A percentile compares a stretch with the other conserved stretches of the same genome.
phyloP scores from a whole-genome alignment of 2,797 vertebrate genomes.

The Enteromius radiatus region DNA sequence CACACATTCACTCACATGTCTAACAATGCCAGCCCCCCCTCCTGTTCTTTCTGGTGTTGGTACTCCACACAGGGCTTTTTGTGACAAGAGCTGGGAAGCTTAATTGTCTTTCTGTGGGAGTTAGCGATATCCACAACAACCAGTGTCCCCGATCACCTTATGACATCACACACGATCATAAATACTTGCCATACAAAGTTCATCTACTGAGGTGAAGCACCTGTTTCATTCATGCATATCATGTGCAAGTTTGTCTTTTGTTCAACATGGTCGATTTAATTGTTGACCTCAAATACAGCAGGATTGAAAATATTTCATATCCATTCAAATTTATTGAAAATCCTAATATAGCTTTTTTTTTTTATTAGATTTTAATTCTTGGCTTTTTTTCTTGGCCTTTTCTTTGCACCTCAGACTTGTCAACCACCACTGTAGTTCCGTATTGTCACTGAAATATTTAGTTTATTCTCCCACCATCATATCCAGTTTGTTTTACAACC shows the following conservation, averaged over 20 bases:
- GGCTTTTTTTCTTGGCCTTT: not conserved
- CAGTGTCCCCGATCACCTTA: not conserved
- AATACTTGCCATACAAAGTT: constrained; percentile 13
- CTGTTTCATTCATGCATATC: not conserved
- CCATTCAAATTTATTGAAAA: not conserved
- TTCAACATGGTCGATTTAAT: not conserved
- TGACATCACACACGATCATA: constrained; percentile 10
- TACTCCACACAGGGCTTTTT: constrained; percentile 30
- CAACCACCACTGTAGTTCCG: not conserved
- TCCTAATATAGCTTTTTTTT: not conserved
- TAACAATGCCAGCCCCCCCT: not conserved
- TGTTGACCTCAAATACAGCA: not conserved
- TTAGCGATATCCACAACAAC: not conserved
- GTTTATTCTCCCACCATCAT: not conserved
- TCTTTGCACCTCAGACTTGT: not conserved
- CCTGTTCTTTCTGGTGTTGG: constrained; percentile 9
- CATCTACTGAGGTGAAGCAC: not conserved
- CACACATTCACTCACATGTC: not conserved
- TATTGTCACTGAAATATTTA: not conserved
- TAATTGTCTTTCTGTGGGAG: constrained; percentile 35
- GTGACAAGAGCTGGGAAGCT: constrained; percentile 24
- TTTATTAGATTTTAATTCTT: not conserved
- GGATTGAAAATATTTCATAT: not conserved
- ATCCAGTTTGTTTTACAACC: not conserved
- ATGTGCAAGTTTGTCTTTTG: not conserved